These are phyloP conservation scores for Volucella zonaria DNA, from an alignment of 2,888 invertebrate species.

Conservation along the genomic window DNA sequence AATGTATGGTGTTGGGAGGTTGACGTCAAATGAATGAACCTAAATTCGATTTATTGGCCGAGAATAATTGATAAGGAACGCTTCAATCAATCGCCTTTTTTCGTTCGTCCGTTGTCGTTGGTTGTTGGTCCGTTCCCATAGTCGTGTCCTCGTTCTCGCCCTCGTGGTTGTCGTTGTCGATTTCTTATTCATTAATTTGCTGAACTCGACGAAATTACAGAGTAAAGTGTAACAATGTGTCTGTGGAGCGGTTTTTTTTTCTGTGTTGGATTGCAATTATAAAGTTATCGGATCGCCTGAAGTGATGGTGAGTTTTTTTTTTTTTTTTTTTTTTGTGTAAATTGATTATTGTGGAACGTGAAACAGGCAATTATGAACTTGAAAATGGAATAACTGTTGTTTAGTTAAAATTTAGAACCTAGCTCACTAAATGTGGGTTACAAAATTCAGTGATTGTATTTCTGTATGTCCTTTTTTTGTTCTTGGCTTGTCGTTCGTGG, in stretches of 20 bases:
- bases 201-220: conserved; percentile 24
- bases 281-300: neutral
- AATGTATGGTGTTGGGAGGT: conserved; percentile 11
- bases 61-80: conserved; percentile 69
- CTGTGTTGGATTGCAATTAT: neutral
- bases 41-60: conserved; percentile 61
- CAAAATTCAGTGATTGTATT: too few species aligned
- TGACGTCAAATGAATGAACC: conserved; percentile 60
- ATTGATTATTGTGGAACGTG: too few species aligned
- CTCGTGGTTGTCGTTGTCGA: neutral
- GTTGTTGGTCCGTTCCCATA: neutral
- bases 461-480: too few species aligned
- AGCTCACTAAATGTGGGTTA: too few species aligned
- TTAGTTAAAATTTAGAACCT: too few species aligned
- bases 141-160: neutral
- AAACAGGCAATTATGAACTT: too few species aligned
- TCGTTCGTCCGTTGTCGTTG: neutral
- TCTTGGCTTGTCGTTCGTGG: too few species aligned
- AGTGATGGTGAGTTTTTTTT: neutral
- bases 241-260: too few species aligned
- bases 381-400: too few species aligned
- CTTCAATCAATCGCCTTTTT: conserved; percentile 59
- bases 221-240: neutral
- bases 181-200: conserved; percentile 31
- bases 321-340: neutral